These are phyloP conservation scores for Drosophila takahashii DNA, from an alignment of 1,140 invertebrate species.

Conservation along the genomic window DNA sequence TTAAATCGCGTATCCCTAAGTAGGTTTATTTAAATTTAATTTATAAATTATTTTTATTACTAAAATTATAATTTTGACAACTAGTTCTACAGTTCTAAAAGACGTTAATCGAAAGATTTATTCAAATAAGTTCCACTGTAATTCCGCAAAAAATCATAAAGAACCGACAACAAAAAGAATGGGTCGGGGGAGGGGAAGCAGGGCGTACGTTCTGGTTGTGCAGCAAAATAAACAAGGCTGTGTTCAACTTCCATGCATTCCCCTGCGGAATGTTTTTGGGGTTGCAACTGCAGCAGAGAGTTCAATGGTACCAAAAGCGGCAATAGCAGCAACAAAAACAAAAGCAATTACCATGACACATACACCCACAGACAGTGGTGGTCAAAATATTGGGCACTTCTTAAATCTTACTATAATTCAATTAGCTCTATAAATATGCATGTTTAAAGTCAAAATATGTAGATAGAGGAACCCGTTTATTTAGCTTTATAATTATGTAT, in stretches of 20 bases:
- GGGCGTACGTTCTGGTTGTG: conserved; percentile 38
- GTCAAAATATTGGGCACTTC: conserved; percentile 6
- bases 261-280: conserved; percentile 54
- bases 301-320: conserved; percentile 74
- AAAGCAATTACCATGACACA: conserved; percentile 63
- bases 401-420: background rate
- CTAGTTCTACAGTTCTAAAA: too few species aligned
- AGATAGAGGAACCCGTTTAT: background rate
- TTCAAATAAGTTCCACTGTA: conserved; percentile 11
- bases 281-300: conserved; percentile 71
- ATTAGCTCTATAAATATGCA: background rate
- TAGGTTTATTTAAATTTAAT: too few species aligned
- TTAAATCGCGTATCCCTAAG: too few species aligned
- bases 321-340: conserved; percentile 39
- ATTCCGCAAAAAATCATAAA: conserved; percentile 31
- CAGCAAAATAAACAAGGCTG: conserved; percentile 51
- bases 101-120: background rate
- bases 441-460: background rate
- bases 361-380: conserved; percentile 30
- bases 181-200: conserved; percentile 4
- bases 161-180: conserved; percentile 18
- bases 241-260: conserved; percentile 69
- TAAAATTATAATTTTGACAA: too few species aligned
- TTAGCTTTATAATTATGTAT: background rate
- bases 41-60: too few species aligned